Base-by-base conservation (phyloP, 2,888 invertebrate species). In the Synergus gifuensis region DNA sequence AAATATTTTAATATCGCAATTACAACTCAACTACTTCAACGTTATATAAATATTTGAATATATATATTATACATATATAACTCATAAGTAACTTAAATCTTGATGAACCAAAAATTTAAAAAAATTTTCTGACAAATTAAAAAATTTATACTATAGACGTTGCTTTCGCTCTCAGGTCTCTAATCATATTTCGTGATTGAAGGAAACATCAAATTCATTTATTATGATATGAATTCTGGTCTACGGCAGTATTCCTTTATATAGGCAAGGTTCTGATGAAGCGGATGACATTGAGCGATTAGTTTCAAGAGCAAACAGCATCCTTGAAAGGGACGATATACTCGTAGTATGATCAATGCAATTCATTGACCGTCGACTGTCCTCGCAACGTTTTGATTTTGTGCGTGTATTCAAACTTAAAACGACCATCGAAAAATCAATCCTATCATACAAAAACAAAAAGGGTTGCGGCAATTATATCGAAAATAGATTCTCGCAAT, bases 281-380 rank as follows among this genome's bases (percentile, higher is more conserved):
- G 46, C 16, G 67, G 18, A 69, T 11, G 46, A 46, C 46, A 69
- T 69, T 46, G 67, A 69, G 67, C 46, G 67, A 69, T 28, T 69
- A 46, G 67, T 49, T 69, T 49, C 46, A 69, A 69, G 67, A 69
- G 67, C 67, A 69, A 69, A 18, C 67, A 69, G 67, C 67, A 69
- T 69, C 67, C 67, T 69, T 49, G 67, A 69, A 49, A 69, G n/a
- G 14, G 46, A 46, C 42, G 67, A 69, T 69, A 69, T 69, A 69
- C 22, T 16, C 28, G 42, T 49, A 12, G 46, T 46, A 9, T 28
- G 67, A 69, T 49, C 67, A 69, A 69, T 69, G 16, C 18, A 14
- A 46, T 69, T 49, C 67, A 69, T 69, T 69, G 67, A 67, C 67
- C 46, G 67, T 46, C 28, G 5, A 14, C 8, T 63, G 12, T 9